Conservation (phyloP, 2,888 invertebrate genomes). For the Ochlodes sylvanus region DNA sequence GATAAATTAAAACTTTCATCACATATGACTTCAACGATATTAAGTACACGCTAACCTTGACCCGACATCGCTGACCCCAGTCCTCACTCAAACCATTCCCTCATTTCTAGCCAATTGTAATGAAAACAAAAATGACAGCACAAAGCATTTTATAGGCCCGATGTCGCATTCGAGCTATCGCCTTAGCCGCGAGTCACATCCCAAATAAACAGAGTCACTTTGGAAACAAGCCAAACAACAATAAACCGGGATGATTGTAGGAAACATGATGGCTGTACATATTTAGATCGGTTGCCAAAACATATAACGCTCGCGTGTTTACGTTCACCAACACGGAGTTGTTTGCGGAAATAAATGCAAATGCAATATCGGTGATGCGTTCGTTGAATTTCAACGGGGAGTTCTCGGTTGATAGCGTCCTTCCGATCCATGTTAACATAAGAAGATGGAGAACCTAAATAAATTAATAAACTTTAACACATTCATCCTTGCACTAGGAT, state of each 20-base stretch:
- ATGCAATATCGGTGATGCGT: neutral
- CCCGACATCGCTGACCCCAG: no score
- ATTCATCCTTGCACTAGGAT: no score
- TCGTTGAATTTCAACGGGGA: neutral
- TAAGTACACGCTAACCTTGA: no score
- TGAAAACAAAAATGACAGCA: neutral
- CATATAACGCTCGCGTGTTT: slow-evolving; percentile 12
- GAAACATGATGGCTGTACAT: slow-evolving; percentile 24
- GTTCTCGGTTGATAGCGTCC: neutral
- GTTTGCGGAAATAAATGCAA: slow-evolving; percentile 23
- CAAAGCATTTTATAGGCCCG: neutral
- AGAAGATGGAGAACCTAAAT: neutral
- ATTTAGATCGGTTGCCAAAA: slow-evolving; percentile 37
- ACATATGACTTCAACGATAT: no score
- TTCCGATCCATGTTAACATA: neutral
- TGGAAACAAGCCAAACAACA: slow-evolving; percentile 24
- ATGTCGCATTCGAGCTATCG: neutral
- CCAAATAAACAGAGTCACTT: slow-evolving; percentile 17
- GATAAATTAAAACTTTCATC: no score
- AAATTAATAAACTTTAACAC: no score
- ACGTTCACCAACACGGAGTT: neutral
- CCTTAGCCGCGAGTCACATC: neutral
- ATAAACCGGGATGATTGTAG: slow-evolving; percentile 32
- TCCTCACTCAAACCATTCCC: no score
- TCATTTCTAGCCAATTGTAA: no score